A percentile compares a stretch with the other conserved stretches of the same genome.
These are phyloP conservation scores for Oncorhynchus tshawytscha DNA, from an alignment of 2,113 vertebrate species.

Conservation along the genomic window DNA sequence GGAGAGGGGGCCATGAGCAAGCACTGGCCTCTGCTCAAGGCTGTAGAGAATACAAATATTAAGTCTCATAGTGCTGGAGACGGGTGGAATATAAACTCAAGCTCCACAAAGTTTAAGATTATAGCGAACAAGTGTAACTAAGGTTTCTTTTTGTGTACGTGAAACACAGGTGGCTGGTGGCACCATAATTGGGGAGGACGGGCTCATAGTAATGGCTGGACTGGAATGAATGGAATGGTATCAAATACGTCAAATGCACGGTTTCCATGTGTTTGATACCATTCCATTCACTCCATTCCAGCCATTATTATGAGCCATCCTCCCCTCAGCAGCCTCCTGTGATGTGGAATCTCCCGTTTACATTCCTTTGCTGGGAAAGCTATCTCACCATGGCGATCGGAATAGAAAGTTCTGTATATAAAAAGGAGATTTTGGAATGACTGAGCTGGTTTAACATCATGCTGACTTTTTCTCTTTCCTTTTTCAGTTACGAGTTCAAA, in stretches of 20 bases:
- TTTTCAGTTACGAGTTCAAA: conserved; percentile 88
- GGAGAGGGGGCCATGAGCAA: conserved; percentile 3
- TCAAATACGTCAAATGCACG: too few relatives aligned
- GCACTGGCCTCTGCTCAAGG: conserved; percentile 14
- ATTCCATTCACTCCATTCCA: too few relatives aligned
- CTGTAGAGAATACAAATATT: conserved; percentile 33
- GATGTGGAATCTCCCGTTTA: background rate
- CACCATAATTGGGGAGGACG: too few relatives aligned
- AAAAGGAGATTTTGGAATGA: background rate
- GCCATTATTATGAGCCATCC: too few relatives aligned
- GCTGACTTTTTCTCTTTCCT: conserved; percentile 21
- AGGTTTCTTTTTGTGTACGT: conserved; percentile 7
- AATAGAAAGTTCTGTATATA: background rate
- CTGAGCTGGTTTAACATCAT: background rate
- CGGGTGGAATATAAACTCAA: conserved; percentile 4
- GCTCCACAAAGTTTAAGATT: conserved; percentile 11
- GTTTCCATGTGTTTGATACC: too few relatives aligned
- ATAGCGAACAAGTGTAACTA: background rate
- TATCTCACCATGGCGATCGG: background rate
- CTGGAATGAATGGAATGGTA: too few relatives aligned
- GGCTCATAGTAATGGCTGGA: background rate
- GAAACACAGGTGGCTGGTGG: background rate
- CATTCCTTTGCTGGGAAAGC: background rate
- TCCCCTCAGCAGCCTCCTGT: too few relatives aligned
- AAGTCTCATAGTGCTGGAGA: conserved; percentile 16